Base-by-base conservation (phyloP, 2,888 invertebrate genomes). In the Cancer borealis region DNA sequence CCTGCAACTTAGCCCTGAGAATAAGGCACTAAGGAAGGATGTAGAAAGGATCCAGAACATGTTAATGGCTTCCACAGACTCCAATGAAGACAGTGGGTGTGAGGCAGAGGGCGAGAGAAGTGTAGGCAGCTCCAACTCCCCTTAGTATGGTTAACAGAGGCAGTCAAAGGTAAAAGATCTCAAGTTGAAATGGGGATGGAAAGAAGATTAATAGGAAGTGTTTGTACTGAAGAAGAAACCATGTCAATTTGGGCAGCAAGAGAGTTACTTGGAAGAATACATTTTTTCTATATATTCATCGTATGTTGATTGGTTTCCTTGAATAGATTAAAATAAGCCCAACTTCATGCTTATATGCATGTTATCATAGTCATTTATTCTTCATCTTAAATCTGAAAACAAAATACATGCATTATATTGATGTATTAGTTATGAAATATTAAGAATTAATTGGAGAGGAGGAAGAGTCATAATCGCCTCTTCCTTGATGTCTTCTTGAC, bases 1-100 rank as follows among this genome's bases (percentile, higher is more conserved):
- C 1, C 96, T 98, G 14, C 97, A 97, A 96, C 97, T 98, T 39
- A 96, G 97, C 93, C 98, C 98, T 0, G 97, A 97, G 8, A 97
- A 98, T 96, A 97, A 97, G 88, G 97, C 97, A 17, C 97, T 98
- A 89, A 97, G 97, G 96, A 97, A 97, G 92, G 98, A 98, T 96
- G 97, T 98, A 30, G 96, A 96, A 47, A 96, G 96, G 95, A 96
- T 96, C 26, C 95, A 96, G 93, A 94, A 96, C 87, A 89, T 96
- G 91, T 88, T 91, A 21, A 49, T 66, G 66, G 90, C 88, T 66
- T 93, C 91, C 3, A 92, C 94, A 21, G 94, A 94, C 87, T 87
- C 92, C 5, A 90, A 79, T 26, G 94, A 94, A 21, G 93, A 93
- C 30, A 79, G 49, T 66, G 93, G 95, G 84, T 93, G 93, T 84